Conservation (phyloP, 2,113 vertebrate species). For the Zingel zingel region DNA sequence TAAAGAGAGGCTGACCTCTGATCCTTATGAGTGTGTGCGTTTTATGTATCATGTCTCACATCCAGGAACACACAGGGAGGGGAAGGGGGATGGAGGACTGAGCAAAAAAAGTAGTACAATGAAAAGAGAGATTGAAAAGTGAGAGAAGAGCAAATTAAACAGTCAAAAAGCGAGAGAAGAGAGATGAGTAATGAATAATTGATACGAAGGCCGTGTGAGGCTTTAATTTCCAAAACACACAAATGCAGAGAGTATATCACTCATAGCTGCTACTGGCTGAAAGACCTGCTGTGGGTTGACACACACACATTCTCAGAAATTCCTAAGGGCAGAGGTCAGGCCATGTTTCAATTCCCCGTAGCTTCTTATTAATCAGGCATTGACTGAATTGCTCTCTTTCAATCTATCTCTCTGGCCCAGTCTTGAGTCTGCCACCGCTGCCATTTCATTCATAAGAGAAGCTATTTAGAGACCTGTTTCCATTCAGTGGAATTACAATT, state of each 20-base stretch:
- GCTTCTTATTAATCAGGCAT: constrained; percentile 59
- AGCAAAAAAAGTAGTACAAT: not conserved
- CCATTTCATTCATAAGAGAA: constrained; percentile 56
- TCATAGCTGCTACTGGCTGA: not conserved
- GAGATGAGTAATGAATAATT: constrained; percentile 57
- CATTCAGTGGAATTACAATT: constrained; percentile 44
- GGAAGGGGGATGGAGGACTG: not conserved
- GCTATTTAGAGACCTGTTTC: constrained; percentile 28
- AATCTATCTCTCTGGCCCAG: constrained; percentile 11
- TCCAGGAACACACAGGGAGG: not conserved
- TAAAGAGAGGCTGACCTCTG: constrained; percentile 2
- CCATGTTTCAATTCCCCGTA: constrained; percentile 44
- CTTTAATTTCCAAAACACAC: constrained; percentile 21
- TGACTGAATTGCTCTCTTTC: constrained; percentile 11
- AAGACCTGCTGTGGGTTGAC: not conserved
- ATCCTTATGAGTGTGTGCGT: not conserved
- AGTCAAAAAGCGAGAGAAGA: not conserved
- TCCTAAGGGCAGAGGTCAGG: constrained; percentile 45
- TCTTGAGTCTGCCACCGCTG: constrained; percentile 20
- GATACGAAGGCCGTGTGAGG: constrained; percentile 40
- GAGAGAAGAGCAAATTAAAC: constrained; percentile 31
- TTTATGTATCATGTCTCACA: not conserved
- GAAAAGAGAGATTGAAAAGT: not conserved
- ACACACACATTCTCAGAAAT: not conserved
- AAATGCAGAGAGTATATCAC: not conserved